Conservation (phyloP, 2,113 vertebrate species). For the Bos indicus region DNA sequence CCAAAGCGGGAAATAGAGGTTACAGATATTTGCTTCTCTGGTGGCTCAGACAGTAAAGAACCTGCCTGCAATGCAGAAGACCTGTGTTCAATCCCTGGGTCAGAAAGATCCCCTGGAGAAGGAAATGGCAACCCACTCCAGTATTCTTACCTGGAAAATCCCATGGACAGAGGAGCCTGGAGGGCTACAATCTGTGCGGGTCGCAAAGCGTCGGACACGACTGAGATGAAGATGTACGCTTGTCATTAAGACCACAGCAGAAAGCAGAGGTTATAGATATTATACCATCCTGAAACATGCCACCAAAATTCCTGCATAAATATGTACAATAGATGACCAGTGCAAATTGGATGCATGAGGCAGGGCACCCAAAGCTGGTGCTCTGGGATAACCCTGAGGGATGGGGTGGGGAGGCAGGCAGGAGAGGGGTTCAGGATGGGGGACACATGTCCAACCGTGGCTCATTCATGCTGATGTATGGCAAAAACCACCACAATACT, state of each 20-base stretch:
- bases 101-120: neutral
- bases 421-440: neutral
- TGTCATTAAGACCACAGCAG: neutral
- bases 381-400: neutral
- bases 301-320: neutral
- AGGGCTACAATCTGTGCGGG: neutral
- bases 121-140: neutral
- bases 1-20: neutral
- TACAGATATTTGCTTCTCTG: neutral
- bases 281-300: fast-evolving
- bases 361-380: neutral
- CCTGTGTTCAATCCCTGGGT: neutral
- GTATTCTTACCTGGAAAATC: neutral
- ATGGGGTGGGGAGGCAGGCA: neutral
- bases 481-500: neutral
- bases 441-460: fast-evolving
- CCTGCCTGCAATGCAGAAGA: neutral
- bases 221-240: fast-evolving
- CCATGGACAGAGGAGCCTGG: neutral
- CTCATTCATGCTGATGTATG: neutral
- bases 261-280: neutral
- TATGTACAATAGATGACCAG: neutral
- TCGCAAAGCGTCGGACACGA: neutral
- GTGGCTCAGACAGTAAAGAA: neutral
- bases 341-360: neutral